Percentiles rank a stretch among this genome's conserved stretches.
Conservation (phyloP, 2,113 vertebrate species). For the Chiloscyllium plagiosum region DNA sequence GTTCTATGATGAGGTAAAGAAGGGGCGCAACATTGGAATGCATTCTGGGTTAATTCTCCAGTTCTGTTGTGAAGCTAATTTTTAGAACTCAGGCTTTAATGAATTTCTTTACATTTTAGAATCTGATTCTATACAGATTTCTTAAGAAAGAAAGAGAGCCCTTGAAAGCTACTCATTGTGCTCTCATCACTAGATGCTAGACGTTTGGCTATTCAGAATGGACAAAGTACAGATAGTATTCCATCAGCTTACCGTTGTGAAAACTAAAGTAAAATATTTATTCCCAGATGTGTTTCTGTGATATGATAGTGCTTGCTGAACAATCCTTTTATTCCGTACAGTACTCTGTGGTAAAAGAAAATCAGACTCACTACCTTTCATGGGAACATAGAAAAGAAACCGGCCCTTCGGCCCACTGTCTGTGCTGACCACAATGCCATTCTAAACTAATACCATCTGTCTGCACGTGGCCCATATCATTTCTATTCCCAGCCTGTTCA, state of each 20-base stretch:
- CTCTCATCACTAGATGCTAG: neutral
- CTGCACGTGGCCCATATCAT: no score
- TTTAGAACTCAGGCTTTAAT: neutral
- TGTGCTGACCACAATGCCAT: no score
- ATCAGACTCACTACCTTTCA: no score
- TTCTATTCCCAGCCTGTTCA: no score
- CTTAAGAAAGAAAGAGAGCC: no score
- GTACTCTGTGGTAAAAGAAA: no score
- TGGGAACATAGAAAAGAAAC: no score
- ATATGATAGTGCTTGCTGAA: neutral
- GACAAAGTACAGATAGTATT: neutral
- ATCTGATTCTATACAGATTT: neutral
- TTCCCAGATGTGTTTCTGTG: neutral
- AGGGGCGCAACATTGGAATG: neutral
- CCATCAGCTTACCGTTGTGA: neutral
- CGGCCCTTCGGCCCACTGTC: no score
- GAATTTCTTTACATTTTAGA: neutral
- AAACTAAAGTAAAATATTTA: no score
- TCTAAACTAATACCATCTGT: no score
- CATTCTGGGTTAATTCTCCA: neutral
- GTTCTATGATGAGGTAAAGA: conserved; percentile 92
- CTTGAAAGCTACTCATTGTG: no score
- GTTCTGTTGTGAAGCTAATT: neutral
- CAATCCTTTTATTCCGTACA: neutral
- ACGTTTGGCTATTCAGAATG: neutral